Evolutionary conservation across 2,888 invertebrate species (phyloP), one percentile per base, ranked within the genome.

Genomic region (Megaustenia siamemsis): DNA sequence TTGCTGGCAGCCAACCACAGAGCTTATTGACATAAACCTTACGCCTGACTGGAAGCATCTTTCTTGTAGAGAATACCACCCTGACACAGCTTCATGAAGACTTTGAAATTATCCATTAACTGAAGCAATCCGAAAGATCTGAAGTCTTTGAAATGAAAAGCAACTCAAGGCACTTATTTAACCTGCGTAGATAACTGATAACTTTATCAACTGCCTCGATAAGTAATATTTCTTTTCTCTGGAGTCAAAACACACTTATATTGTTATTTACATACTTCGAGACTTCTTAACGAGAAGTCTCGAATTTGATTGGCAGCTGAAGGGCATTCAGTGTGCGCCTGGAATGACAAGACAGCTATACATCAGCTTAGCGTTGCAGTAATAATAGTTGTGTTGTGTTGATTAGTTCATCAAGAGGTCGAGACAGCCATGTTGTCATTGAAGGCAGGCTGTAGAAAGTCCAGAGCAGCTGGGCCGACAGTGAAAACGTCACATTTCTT

Each of bases 401-500:
- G 69, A 69, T 69, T 69, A 38, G 69, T 40, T 69, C 69, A 24
- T 66, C 35, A 66, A 40, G 69, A 40, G 69, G 69, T 69, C 40
- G 24, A 4, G 40, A 40, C 8, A 10, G 69, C 24, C 28, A 6
- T 28, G 28, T 28, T 60, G 60, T 60, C 69, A 69, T 24, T 8
- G 24, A 38, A 69, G 28, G 69, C 21, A 40, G 18, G 15, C 10
- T 4, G 8, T 24, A 40, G 10, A 69, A 69, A 21, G 21, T 1
- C 24, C 24, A 40, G 40, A 40, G 21, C 40, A 69, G 69, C 69
- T 40, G 40, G 15, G 21, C 18, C 5, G 69, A 24, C 38, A 40
- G 1, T 24, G 38, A 40, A 10, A 0, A 10, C 21, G 69, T 24
- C 6, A 56, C 24, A 56, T 56, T 56, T 56, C 21, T n/a, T n/a